phyloP scores from a whole-genome alignment of 2,113 vertebrate genomes.

The Romanogobio albipinnatus region DNA sequence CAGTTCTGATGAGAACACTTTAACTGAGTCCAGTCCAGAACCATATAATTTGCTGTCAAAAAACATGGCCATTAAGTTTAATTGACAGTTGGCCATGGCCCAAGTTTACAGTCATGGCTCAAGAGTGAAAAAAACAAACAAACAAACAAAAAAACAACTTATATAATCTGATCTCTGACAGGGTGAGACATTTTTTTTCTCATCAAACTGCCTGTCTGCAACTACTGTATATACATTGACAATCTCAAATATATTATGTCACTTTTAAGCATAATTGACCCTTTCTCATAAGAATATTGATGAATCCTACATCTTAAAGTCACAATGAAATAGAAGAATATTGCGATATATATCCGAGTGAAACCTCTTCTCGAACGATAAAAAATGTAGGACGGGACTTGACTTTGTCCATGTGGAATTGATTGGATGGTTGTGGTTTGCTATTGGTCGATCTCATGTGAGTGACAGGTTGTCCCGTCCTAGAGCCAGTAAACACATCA shows the following conservation, averaged over 20 bases:
- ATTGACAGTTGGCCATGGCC: constrained; percentile 30
- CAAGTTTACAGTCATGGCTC: background rate
- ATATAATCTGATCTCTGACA: constrained; percentile 21
- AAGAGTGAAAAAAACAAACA: background rate
- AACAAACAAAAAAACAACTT: background rate
- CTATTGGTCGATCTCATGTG: no score
- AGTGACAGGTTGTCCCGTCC: no score
- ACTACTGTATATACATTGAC: background rate
- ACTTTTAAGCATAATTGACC: background rate
- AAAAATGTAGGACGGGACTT: no score
- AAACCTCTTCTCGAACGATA: no score
- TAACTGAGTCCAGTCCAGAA: background rate
- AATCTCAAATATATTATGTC: background rate
- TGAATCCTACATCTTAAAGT: background rate
- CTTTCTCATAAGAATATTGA: background rate
- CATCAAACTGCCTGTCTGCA: background rate
- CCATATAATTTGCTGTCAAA: constrained; percentile 36
- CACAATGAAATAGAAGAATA: no score
- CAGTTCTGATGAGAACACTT: constrained; percentile 15
- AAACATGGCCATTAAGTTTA: constrained; percentile 6
- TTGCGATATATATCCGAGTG: no score
- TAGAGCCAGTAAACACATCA: no score
- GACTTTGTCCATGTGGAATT: no score
- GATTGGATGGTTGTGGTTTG: no score
- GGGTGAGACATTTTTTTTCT: background rate